Base-by-base conservation (phyloP, 2,888 invertebrate species). In the Volucella bombylans region DNA sequence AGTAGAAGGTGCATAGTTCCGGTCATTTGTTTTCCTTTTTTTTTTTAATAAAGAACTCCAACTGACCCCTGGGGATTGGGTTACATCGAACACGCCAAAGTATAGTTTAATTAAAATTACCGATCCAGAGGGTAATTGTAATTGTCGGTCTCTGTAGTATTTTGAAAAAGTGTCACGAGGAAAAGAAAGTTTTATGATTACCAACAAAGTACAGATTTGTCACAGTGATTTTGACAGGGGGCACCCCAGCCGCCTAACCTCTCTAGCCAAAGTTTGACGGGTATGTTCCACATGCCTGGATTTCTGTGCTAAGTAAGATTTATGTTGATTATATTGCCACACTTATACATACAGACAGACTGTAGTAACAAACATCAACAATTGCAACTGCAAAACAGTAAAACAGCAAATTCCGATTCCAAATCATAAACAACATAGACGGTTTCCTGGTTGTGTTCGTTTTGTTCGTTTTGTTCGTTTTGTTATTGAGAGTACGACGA, bases 251-350 rank as follows among this genome's bases (percentile, higher is more conserved):
- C 54, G 18, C 15, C 15, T 15, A 57, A 39, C 52, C 45, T 49
- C 64, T 57, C 49, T 14, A 38, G 15, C 43, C 45, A 45, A 38
- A 57, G 45, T 69, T 80, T 83, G 80, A 73, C 73, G 73, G 59
- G 59, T 69, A 88, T 90, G 89, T 90, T 90, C 89, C 90, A 90
- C 88, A 88, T 90, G 88, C 89, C 87, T 90, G 89, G 83, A 87
- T 91, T 90, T 90, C 89, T 90, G 88, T 90, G 91, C 86, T 89
- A 89, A 88, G 87, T 87, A 80, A 87, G 79, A 78, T 74, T 72
- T 76, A 88, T 90, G 85, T 82, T 59, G 76, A 83, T 83, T 80
- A 31, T 31, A 54, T 69, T 82, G 64, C 68, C 68, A 69, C 82
- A 67, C 67, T 47, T 47, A 61, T 59, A 79, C 74, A 79, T 49